phyloP scores from a whole-genome alignment of 2,797 vertebrate genomes.

The Anas flavirostris region DNA sequence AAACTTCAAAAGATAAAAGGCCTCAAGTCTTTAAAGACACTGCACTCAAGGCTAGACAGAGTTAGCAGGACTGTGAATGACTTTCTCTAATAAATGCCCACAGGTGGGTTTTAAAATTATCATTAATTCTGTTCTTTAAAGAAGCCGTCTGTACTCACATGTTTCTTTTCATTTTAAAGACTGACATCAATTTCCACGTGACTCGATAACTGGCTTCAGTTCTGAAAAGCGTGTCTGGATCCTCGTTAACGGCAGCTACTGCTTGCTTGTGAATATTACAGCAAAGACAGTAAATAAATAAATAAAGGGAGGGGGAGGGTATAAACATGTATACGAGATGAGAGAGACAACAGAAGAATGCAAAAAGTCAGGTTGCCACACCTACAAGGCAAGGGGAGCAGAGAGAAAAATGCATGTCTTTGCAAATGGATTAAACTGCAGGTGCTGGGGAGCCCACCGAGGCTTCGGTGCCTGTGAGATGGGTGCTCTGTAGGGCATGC shows the following conservation, averaged over 20 bases:
- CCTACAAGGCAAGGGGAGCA: neutral
- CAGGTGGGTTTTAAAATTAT: neutral
- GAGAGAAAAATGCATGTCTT: neutral
- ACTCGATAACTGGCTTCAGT: constrained; percentile 4
- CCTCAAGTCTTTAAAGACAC: neutral
- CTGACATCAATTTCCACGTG: neutral
- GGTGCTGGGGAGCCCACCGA: neutral
- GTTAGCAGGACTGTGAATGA: neutral
- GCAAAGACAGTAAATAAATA: neutral
- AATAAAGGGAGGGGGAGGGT: neutral
- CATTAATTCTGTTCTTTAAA: constrained; percentile 14
- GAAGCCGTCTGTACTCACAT: neutral
- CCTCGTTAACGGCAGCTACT: neutral
- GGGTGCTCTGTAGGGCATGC: neutral
- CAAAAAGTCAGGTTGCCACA: neutral
- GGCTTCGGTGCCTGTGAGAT: neutral
- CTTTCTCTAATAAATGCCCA: neutral
- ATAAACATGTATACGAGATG: neutral
- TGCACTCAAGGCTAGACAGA: neutral
- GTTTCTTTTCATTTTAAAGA: constrained; percentile 29
- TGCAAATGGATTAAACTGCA: neutral
- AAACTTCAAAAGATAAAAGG: neutral
- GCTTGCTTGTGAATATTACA: neutral
- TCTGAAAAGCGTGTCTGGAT: neutral
- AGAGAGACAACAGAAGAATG: neutral